Base-by-base conservation (phyloP, 2,888 invertebrate genomes). In the Myathropa florea region DNA sequence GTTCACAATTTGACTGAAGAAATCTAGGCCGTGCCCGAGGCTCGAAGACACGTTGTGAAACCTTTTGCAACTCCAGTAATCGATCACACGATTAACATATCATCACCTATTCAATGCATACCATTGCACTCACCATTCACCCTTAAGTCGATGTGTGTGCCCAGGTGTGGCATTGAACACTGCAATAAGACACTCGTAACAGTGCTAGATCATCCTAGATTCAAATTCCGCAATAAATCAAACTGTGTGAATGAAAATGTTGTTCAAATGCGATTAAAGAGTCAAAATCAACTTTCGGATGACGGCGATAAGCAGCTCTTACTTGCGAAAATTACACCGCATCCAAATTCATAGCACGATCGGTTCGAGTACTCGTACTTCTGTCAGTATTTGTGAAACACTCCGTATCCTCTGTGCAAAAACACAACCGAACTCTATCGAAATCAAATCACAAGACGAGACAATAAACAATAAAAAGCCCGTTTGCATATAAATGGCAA, bases 401-500 rank as follows among this genome's bases (percentile, higher is more conserved):
- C 59, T 12, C n/a, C 33, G 26, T 59, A 46, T 46, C 46, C 46
- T 46, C 57, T 4, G 36, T 14, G 12, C 68, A n/a, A 33, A 24
- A 68, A 68, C 46, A 10, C 53, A 68, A 28, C 10, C 24, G 1
- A 28, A 21, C 46, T 53, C 63, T 33, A 63, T 72, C 53, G 61
- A 72, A 30, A 55, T 28, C n/a, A 53, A 73, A 53, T 67, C 33
- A 61, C 59, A 46, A 70, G 36, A 46, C 18, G 46, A 55, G 75
- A 75, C 68, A 53, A 46, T 70, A 24, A 65, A 64, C 55, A 63
- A 73, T 61, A 18, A 46, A 60, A 36, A 72, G 4, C 46, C 36
- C 55, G 28, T 30, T 68, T 70, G 81, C 68, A 81, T 81, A 64
- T 70, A 63, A 75, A 81, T 67, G 39, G 21, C 80, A 67, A 28